Conservation (phyloP, 1,140 invertebrate species). For the Drosophila repleta region DNA sequence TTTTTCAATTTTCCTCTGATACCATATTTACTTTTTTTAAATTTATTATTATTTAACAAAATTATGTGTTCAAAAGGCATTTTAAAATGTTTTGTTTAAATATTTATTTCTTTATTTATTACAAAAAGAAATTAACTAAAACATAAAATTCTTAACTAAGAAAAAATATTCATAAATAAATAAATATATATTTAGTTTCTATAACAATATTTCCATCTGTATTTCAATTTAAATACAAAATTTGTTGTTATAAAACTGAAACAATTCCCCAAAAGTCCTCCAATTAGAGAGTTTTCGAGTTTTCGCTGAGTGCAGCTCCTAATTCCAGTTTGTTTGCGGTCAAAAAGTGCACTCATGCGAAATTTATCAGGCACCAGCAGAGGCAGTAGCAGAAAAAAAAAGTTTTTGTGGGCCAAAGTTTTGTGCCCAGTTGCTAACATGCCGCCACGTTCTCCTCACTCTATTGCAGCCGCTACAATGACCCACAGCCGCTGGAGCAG, state of each 20-base stretch:
- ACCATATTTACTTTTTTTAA: no score
- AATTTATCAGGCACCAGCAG: conserved; percentile 65
- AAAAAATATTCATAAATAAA: no score
- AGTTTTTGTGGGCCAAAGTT: conserved; percentile 82
- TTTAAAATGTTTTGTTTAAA: no score
- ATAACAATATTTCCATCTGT: no score
- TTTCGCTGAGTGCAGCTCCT: conserved; percentile 33
- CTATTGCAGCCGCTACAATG: conserved; percentile 74
- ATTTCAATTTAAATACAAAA: no score
- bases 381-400: conserved; percentile 1
- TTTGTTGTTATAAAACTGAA: neutral
- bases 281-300: neutral
- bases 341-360: conserved; percentile 77
- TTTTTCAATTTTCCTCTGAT: no score
- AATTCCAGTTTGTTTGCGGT: conserved; percentile 71
- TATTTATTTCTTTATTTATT: no score
- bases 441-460: neutral
- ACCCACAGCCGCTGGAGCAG: conserved; percentile 82
- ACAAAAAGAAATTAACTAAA: no score
- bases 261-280: neutral
- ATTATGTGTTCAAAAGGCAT: no score
- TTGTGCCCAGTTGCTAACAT: conserved; percentile 74
- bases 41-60: no score
- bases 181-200: no score
- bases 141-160: no score